Percentiles rank a stretch among this genome's conserved stretches.
phyloP scores from a whole-genome alignment of 2,113 vertebrate species.

The Cyphotilapia sp. region DNA sequence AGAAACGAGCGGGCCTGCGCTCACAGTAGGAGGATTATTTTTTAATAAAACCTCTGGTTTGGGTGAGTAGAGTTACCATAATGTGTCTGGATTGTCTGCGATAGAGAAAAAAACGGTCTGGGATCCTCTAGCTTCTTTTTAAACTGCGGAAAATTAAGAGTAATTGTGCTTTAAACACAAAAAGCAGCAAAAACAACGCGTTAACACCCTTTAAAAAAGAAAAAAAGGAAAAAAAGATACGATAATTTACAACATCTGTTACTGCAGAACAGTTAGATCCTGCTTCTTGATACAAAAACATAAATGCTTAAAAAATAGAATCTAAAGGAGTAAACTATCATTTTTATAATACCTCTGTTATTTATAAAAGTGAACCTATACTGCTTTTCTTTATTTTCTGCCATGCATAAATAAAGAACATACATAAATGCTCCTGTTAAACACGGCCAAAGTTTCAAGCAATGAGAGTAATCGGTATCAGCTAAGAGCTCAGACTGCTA shows the following conservation, averaged over 20 bases:
- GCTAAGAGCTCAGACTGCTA: neutral
- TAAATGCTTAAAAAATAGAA: neutral
- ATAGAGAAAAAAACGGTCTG: neutral
- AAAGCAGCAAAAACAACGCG: rapidly evolving
- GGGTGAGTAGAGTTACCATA: neutral
- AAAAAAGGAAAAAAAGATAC: neutral
- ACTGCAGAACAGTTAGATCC: neutral
- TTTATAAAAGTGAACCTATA: neutral
- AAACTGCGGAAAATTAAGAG: neutral
- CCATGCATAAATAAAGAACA: too few species aligned
- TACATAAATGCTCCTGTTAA: neutral
- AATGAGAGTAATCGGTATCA: neutral
- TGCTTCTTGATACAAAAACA: neutral
- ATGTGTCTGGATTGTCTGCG: neutral
- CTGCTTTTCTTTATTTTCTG: neutral
- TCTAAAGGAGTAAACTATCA: rapidly evolving
- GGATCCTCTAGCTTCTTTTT: neutral
- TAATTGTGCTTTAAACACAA: neutral
- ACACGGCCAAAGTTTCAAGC: neutral
- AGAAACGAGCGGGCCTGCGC: neutral
- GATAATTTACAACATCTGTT: neutral
- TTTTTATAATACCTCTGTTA: neutral
- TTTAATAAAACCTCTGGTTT: neutral
- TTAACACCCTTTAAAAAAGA: neutral
- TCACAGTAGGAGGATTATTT: neutral